Evolutionary conservation across 2,888 invertebrate species (phyloP).

Genomic region (Pristionchus fissidentatus): DNA sequence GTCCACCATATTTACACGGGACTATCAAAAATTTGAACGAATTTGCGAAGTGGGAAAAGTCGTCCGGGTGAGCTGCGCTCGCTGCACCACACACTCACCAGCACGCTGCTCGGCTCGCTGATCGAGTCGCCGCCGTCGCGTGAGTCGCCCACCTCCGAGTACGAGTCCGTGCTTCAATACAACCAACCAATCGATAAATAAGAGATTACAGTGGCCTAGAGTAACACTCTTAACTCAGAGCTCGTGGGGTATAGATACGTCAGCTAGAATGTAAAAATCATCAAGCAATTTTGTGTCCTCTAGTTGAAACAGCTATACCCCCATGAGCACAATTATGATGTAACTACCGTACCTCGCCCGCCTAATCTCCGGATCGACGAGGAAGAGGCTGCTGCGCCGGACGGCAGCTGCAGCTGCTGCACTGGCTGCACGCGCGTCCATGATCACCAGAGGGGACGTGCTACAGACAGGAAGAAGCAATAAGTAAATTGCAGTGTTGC

Average conservation of each 20-base stretch:
- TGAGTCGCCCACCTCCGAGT: conserved; percentile 4
- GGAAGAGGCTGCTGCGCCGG: conserved; percentile 14
- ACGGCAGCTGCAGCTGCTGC: not conserved
- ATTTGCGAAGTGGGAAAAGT: not conserved
- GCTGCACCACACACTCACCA: conserved; percentile 11
- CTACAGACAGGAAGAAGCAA: no score
- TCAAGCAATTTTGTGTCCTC: no score
- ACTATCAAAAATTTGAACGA: not conserved
- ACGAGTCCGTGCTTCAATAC: conserved; percentile 41
- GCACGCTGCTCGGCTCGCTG: conserved; percentile 48
- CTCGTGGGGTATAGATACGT: no score
- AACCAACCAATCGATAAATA: not conserved
- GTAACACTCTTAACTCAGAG: no score
- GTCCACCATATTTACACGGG: not conserved
- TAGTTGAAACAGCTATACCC: no score
- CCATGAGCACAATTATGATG: no score
- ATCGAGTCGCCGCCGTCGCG: conserved; percentile 29
- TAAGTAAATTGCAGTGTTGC: no score
- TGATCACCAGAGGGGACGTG: conserved; percentile 35
- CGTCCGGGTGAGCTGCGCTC: not conserved
- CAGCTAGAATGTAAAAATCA: no score
- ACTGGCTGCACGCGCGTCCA: not conserved
- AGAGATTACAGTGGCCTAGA: not conserved
- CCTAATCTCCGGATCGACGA: conserved; percentile 47
- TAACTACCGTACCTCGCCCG: conserved; percentile 29